Conservation (phyloP, 2,113 vertebrate species). For the Lathamus discolor region DNA sequence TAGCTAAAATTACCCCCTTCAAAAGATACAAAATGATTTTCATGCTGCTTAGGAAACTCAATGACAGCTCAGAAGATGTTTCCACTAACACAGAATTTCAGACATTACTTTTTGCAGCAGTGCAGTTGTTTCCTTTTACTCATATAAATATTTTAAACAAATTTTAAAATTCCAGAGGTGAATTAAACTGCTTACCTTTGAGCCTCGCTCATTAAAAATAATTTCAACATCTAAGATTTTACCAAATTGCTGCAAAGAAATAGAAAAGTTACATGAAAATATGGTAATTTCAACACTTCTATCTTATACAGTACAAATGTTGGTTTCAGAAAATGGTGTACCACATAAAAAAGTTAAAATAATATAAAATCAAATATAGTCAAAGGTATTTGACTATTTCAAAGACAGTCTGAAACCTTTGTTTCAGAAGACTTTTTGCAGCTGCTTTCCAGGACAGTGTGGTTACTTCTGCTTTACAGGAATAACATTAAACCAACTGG, state of each 20-base stretch:
- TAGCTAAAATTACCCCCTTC: constrained; percentile 50
- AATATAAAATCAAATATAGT: neutral
- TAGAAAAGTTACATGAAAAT: constrained; percentile 72
- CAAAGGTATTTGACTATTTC: neutral
- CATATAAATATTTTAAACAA: neutral
- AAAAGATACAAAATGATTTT: constrained; percentile 44
- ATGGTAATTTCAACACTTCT: neutral
- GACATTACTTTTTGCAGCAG: constrained; percentile 29
- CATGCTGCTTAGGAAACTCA: constrained; percentile 35
- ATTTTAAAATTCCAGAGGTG: constrained; percentile 36
- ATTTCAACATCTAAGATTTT: constrained; percentile 98
- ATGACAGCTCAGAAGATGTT: neutral
- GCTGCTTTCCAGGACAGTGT: neutral
- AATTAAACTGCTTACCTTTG: constrained; percentile 85
- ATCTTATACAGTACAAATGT: neutral
- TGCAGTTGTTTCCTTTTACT: constrained; percentile 74
- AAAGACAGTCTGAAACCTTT: neutral
- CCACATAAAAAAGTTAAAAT: neutral
- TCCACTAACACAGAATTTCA: neutral
- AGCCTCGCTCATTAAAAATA: constrained; percentile 94
- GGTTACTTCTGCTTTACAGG: neutral
- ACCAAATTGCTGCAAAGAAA: constrained; percentile 93
- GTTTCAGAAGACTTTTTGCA: neutral
- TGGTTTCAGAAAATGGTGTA: neutral
- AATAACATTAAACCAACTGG: neutral